These are phyloP conservation scores for Euborellia annulipes DNA, from an alignment of 1,140 invertebrate genomes.

Conservation along the genomic window DNA sequence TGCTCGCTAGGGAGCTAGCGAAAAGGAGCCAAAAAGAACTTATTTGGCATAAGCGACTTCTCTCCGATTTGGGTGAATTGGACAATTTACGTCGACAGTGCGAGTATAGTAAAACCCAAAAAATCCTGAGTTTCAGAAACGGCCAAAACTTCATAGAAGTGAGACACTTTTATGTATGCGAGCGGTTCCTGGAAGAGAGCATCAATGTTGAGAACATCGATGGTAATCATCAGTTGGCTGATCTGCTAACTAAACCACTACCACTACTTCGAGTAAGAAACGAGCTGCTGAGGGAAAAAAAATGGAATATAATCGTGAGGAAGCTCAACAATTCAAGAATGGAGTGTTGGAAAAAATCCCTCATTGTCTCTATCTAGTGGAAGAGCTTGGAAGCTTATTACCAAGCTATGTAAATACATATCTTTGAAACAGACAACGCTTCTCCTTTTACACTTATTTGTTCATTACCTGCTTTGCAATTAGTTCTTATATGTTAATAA, in stretches of 20 bases:
- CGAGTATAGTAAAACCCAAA: slow-evolving; percentile 23
- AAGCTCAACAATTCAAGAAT: no score
- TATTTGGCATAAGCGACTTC: slow-evolving; percentile 22
- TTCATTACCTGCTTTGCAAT: no score
- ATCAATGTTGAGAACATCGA: neutral
- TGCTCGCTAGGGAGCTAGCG: slow-evolving; percentile 22
- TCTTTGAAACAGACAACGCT: no score
- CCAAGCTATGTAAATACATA: no score
- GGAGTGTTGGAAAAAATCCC: no score
- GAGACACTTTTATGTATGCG: slow-evolving; percentile 9
- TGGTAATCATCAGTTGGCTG: neutral
- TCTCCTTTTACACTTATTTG: no score
- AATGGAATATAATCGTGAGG: no score
- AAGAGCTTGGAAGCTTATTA: no score
- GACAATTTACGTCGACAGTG: slow-evolving; percentile 25
- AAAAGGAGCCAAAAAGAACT: slow-evolving; percentile 27
- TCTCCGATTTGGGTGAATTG: slow-evolving; percentile 15
- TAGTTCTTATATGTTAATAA: no score
- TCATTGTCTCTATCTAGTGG: no score
- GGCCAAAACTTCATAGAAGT: slow-evolving; percentile 24
- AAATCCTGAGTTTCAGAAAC: slow-evolving; percentile 24
- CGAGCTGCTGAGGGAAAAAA: no score
- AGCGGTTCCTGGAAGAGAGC: neutral
- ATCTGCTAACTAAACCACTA: slow-evolving; percentile 5
- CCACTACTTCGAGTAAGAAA: slow-evolving; percentile 1